These are phyloP conservation scores for Temnothorax unifasciatus DNA, from an alignment of 2,888 invertebrate genomes.

Conservation along the genomic window DNA sequence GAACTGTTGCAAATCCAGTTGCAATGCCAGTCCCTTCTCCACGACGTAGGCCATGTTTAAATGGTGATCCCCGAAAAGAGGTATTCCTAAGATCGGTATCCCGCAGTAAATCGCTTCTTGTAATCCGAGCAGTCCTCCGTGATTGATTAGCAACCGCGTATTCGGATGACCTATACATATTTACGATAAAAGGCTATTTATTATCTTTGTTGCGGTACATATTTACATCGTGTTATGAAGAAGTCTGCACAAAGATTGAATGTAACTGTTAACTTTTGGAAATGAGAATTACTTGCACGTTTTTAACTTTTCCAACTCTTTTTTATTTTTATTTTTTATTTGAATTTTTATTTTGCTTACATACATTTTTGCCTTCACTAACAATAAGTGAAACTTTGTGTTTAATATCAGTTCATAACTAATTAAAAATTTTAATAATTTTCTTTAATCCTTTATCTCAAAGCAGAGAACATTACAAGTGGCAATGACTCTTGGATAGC, in stretches of 20 bases:
- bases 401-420: background rate
- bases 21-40: constrained; percentile 68
- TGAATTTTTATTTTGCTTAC: background rate
- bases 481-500: constrained; percentile 29
- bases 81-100: constrained; percentile 81
- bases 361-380: background rate
- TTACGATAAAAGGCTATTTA: constrained; percentile 15
- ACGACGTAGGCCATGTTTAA: constrained; percentile 73
- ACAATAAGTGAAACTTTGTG: background rate
- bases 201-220: background rate
- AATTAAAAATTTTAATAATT: constrained; percentile 20
- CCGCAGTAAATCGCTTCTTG: constrained; percentile 78
- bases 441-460: constrained; percentile 15
- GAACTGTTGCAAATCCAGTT: constrained; percentile 67
- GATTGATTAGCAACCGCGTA: constrained; percentile 79
- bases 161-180: constrained; percentile 80
- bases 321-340: background rate
- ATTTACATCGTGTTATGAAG: constrained; percentile 8
- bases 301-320: background rate
- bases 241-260: background rate
- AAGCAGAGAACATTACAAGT: constrained; percentile 22
- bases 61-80: constrained; percentile 79
- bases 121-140: constrained; percentile 80
- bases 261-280: background rate
- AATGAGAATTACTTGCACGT: background rate